Percentiles rank a stretch among this genome's conserved stretches.
Conservation (phyloP, 2,797 vertebrate genomes). For the Crypturellus tataupa region DNA sequence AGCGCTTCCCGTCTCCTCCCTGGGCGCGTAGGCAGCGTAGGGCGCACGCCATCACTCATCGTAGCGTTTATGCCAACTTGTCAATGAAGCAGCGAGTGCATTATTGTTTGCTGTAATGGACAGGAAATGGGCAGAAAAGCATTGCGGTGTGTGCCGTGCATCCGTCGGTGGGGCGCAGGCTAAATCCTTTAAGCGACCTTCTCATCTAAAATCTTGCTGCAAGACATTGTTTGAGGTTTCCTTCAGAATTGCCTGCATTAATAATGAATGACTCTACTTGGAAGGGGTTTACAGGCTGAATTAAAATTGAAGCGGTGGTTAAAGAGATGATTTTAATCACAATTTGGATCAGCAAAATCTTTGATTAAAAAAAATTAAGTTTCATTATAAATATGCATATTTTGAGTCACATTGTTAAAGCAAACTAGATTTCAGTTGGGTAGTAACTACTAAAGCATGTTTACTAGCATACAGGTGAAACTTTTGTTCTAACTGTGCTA, state of each 20-base stretch:
- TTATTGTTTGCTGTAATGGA: slow-evolving; percentile 26
- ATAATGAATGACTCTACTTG: neutral
- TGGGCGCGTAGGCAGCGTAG: neutral
- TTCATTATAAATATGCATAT: neutral
- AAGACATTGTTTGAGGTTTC: neutral
- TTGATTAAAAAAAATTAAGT: neutral
- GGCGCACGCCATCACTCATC: neutral
- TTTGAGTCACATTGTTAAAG: neutral
- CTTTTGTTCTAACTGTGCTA: neutral
- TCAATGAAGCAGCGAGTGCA: neutral
- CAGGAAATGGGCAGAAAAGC: neutral
- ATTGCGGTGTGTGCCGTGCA: neutral
- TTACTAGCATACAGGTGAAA: neutral
- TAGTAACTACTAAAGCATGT: neutral
- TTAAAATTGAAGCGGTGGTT: neutral
- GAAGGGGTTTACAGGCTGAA: neutral
- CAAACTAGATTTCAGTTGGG: neutral
- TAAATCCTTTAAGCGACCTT: slow-evolving; percentile 1
- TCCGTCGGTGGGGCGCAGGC: neutral
- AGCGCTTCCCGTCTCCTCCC: neutral
- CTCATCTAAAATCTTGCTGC: neutral
- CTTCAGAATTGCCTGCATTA: neutral
- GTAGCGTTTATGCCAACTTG: neutral
- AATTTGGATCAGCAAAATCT: neutral
- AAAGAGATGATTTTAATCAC: neutral